phyloP scores from a whole-genome alignment of 2,888 invertebrate genomes.

The Rhingia campestris region DNA sequence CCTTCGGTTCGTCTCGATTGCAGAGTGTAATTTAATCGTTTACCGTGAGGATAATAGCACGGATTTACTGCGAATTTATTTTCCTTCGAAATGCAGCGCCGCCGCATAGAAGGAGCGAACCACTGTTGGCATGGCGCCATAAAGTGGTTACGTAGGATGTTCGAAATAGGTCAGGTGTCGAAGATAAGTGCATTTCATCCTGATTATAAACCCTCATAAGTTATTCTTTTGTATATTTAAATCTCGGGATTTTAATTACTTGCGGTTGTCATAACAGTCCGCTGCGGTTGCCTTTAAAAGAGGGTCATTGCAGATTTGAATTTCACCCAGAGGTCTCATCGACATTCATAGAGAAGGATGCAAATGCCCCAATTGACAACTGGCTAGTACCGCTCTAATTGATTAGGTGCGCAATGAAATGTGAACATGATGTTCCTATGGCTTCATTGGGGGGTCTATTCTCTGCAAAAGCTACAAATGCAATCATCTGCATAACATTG shows the following conservation, averaged over 20 bases:
- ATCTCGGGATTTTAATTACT: conserved; percentile 40
- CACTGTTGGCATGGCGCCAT: conserved; percentile 38
- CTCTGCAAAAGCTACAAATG: conserved; percentile 7
- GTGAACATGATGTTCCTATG: conserved; percentile 16
- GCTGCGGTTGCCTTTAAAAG: too few relatives aligned
- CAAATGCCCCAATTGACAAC: not conserved
- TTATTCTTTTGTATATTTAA: conserved; percentile 7
- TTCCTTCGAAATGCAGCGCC: conserved; percentile 3
- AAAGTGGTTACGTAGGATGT: conserved; percentile 10
- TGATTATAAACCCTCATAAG: not conserved
- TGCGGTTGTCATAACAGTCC: too few relatives aligned
- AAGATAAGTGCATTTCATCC: conserved; percentile 41
- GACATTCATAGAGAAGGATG: too few relatives aligned
- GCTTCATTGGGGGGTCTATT: conserved; percentile 4
- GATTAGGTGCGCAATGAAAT: conserved; percentile 35
- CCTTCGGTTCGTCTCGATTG: conserved; percentile 29
- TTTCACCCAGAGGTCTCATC: too few relatives aligned
- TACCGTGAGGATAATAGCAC: conserved; percentile 55
- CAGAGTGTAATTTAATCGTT: conserved; percentile 61
- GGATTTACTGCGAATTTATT: conserved; percentile 53
- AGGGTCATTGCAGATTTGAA: too few relatives aligned
- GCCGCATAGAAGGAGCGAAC: conserved; percentile 16
- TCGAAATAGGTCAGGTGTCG: conserved; percentile 54
- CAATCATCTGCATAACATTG: conserved; percentile 18
- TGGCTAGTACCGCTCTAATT: conserved; percentile 1